phyloP scores from a whole-genome alignment of 2,888 invertebrate species.

The Drosophila neonasuta region DNA sequence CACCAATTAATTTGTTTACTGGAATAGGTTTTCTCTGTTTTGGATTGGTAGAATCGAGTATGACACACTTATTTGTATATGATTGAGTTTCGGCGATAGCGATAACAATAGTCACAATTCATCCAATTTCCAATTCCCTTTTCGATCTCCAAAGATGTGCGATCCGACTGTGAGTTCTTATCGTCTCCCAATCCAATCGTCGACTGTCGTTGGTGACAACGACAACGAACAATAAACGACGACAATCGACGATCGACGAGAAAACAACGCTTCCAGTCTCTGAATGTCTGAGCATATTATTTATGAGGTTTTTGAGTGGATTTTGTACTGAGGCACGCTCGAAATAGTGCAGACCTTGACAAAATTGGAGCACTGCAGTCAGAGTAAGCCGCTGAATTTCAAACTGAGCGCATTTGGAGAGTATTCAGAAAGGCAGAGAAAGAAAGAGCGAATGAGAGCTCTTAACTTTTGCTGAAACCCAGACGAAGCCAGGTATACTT shows the following conservation, averaged over 20 bases:
- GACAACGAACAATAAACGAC: slow-evolving; percentile 22
- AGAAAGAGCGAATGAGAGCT: background rate
- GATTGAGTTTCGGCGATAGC: slow-evolving; percentile 29
- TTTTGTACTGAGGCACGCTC: slow-evolving; percentile 26
- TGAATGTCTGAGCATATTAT: slow-evolving; percentile 33
- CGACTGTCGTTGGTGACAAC: slow-evolving; percentile 57
- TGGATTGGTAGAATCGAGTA: slow-evolving; percentile 8
- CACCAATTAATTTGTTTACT: slow-evolving; percentile 24
- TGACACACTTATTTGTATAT: slow-evolving; percentile 45
- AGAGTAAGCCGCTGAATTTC: slow-evolving; percentile 20
- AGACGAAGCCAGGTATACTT: slow-evolving; percentile 29
- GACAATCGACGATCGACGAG: slow-evolving; percentile 27
- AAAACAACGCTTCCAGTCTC: slow-evolving; percentile 37
- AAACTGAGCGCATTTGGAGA: slow-evolving; percentile 2
- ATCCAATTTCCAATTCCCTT: slow-evolving; percentile 35
- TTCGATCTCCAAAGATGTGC: slow-evolving; percentile 39
- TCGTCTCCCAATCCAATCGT: slow-evolving; percentile 65
- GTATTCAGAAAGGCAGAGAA: background rate
- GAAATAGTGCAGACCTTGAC: slow-evolving; percentile 48
- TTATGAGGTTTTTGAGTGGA: slow-evolving; percentile 44
- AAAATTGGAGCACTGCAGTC: slow-evolving; percentile 34
- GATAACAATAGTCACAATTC: slow-evolving; percentile 56
- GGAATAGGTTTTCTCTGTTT: slow-evolving; percentile 15
- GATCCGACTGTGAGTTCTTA: slow-evolving; percentile 56
- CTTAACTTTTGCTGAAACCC: slow-evolving; percentile 19